These are phyloP conservation scores for Aquatica leii DNA, from an alignment of 2,888 invertebrate genomes.

Conservation along the genomic window DNA sequence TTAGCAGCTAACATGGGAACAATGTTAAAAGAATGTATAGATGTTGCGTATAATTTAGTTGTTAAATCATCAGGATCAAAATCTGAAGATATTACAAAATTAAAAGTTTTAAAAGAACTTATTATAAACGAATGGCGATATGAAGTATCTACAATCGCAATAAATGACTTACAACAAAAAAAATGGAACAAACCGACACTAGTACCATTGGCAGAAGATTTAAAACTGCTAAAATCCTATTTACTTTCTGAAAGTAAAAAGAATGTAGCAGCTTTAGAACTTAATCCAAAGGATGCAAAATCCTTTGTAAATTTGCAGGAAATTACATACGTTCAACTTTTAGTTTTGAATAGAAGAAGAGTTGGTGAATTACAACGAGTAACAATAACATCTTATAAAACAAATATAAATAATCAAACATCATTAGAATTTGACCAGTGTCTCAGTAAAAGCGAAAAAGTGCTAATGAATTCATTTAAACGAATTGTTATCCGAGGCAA, in stretches of 20 bases:
- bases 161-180: too few relatives aligned
- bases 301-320: too few relatives aligned
- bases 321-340: too few relatives aligned
- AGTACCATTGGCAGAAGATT: constrained; percentile 29
- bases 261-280: neutral
- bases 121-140: neutral
- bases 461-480: constrained; percentile 19
- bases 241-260: constrained; percentile 14
- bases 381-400: too few relatives aligned
- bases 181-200: constrained; percentile 34
- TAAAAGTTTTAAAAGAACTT: neutral
- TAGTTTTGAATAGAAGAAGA: too few relatives aligned
- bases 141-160: constrained; percentile 19
- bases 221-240: constrained; percentile 23
- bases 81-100: too few relatives aligned
- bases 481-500: constrained; percentile 26
- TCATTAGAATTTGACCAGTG: constrained; percentile 19
- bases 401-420: constrained; percentile 7
- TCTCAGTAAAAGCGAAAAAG: constrained; percentile 15
- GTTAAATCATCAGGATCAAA: neutral
- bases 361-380: constrained; percentile 28
- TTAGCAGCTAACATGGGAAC: constrained; percentile 17
- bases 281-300: constrained; percentile 12
- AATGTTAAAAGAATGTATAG: too few relatives aligned
- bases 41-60: too few relatives aligned